Evolutionary conservation across 2,797 vertebrate genomes (phyloP).

Genomic region (Ibycter americanus): DNA sequence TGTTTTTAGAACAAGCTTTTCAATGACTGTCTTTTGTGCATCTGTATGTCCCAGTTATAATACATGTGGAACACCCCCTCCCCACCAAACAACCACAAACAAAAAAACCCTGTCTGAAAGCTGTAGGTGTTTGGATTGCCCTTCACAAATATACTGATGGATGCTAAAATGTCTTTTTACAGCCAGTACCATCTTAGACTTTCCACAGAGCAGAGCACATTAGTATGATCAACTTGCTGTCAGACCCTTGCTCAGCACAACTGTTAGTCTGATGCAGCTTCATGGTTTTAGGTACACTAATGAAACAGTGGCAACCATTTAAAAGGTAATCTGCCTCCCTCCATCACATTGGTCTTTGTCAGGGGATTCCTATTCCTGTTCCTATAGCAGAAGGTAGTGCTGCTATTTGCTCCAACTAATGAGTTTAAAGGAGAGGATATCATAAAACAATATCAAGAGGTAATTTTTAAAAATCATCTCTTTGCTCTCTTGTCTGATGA

Average conservation of each 20-base stretch:
- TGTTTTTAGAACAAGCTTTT: background rate
- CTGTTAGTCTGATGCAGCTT: background rate
- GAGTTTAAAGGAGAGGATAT: background rate
- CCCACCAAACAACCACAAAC: background rate
- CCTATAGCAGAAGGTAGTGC: background rate
- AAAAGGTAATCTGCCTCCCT: background rate
- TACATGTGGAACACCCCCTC: accelerated
- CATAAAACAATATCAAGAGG: background rate
- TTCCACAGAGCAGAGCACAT: background rate
- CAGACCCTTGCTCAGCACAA: background rate
- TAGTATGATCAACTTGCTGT: background rate
- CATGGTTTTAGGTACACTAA: background rate
- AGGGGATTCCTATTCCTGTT: background rate
- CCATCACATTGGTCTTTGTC: background rate
- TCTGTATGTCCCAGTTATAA: background rate
- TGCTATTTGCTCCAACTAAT: background rate
- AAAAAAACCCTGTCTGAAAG: background rate
- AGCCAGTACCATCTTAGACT: background rate
- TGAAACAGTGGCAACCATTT: background rate
- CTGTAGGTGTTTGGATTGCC: background rate
- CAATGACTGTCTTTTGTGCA: background rate
- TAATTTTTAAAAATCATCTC: background rate
- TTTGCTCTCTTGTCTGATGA: background rate
- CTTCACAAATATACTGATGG: background rate
- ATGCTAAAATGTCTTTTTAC: background rate